Percentiles rank a stretch among this genome's conserved stretches.
Evolutionary conservation across 2,797 vertebrate species (phyloP).

Genomic region (Lagocephalus sceleratus): DNA sequence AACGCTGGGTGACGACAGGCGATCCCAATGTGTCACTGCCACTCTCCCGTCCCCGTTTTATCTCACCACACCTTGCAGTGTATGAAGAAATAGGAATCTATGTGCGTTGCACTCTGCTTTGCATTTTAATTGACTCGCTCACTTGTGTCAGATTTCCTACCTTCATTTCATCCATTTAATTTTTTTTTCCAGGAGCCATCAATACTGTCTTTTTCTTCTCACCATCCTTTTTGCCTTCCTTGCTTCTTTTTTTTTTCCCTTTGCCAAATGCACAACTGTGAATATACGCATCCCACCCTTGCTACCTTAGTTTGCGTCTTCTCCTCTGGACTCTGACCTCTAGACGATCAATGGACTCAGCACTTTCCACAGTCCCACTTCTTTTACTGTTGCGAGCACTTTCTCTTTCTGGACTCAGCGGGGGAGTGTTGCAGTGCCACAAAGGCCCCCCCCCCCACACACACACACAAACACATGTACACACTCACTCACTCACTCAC

Average conservation of each 20-base stretch:
- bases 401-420: slow-evolving; percentile 48
- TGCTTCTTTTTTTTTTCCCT: slow-evolving; percentile 17
- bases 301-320: slow-evolving; percentile 42
- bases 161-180: too few relatives aligned
- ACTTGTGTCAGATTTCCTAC: too few relatives aligned
- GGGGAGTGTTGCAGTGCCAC: slow-evolving; percentile 43
- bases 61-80: not conserved
- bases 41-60: slow-evolving; percentile 9
- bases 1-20: too few relatives aligned
- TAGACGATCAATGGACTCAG: slow-evolving; percentile 57
- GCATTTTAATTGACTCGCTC: slow-evolving; percentile 10
- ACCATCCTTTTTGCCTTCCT: slow-evolving; percentile 16
- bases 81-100: not conserved
- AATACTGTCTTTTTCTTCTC: not conserved
- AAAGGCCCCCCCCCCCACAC: too few relatives aligned
- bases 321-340: slow-evolving; percentile 50
- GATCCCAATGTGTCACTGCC: not conserved
- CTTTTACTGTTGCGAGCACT: slow-evolving; percentile 70
- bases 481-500: slow-evolving; percentile 24
- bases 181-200: too few relatives aligned
- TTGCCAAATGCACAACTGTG: slow-evolving; percentile 28
- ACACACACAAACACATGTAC: slow-evolving; percentile 25
- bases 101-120: too few relatives aligned
- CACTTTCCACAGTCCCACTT: slow-evolving; percentile 66
- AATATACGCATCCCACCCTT: slow-evolving; percentile 29